Conservation (phyloP, 2,113 vertebrate species). For the Suricata suricatta region DNA sequence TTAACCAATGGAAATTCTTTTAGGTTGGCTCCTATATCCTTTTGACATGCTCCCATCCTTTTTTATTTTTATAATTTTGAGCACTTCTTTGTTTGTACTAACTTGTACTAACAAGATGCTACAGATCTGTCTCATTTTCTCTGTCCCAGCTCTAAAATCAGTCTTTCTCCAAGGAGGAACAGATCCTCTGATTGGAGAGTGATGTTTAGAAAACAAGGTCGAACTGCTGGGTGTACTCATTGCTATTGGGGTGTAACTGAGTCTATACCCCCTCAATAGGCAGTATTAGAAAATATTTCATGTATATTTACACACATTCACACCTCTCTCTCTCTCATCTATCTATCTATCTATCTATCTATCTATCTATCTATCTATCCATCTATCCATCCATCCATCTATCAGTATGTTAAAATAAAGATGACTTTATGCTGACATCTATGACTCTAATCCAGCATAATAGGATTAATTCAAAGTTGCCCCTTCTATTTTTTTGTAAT, state of each 20-base stretch:
- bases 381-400: neutral
- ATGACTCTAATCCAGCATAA: neutral
- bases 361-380: neutral
- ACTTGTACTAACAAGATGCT: neutral
- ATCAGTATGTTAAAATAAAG: constrained; percentile 12
- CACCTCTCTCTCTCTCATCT: neutral
- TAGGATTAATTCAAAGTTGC: neutral
- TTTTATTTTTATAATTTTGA: neutral
- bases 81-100: neutral
- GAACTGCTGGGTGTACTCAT: neutral
- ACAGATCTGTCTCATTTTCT: neutral
- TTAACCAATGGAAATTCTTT: neutral
- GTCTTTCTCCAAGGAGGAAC: neutral
- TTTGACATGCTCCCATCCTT: neutral
- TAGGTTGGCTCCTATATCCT: neutral
- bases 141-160: neutral
- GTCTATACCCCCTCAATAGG: neutral
- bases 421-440: neutral
- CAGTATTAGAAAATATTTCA: neutral
- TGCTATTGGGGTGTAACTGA: neutral
- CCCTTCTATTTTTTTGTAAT: neutral
- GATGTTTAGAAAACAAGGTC: neutral
- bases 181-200: neutral
- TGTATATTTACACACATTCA: neutral
- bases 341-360: neutral